Conservation (phyloP, 2,113 vertebrate genomes). For the Bostrychus sinensis region DNA sequence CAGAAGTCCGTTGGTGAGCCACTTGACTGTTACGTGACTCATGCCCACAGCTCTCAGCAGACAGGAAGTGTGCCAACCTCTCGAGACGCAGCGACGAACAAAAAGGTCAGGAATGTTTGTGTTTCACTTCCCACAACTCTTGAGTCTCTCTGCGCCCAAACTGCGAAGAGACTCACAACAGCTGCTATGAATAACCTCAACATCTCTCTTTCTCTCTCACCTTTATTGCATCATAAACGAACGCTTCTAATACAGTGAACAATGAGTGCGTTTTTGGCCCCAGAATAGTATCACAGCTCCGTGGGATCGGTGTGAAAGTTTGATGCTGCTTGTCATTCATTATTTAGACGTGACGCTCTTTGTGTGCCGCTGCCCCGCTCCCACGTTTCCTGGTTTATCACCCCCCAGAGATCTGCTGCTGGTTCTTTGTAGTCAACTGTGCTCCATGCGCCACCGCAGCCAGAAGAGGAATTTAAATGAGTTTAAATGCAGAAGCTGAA, state of each 20-base stretch:
- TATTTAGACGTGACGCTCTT: conserved; percentile 37
- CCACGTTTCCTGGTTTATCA: conserved; percentile 5
- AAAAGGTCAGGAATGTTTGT: conserved; percentile 57
- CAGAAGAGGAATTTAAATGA: no score
- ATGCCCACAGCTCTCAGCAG: conserved; percentile 19
- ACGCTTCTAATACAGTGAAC: conserved; percentile 15
- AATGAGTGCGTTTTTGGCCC: conserved; percentile 9
- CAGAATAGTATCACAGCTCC: conserved; percentile 17
- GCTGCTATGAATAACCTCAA: conserved; percentile 32
- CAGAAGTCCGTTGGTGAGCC: no score
- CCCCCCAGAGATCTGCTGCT: conserved; percentile 8
- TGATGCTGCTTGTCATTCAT: conserved; percentile 54
- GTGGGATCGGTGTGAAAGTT: conserved; percentile 53
- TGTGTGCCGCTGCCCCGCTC: conserved; percentile 11
- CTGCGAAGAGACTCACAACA: conserved; percentile 35
- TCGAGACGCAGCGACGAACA: conserved; percentile 30
- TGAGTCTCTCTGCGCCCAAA: conserved; percentile 27
- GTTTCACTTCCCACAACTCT: conserved; percentile 45
- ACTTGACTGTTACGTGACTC: conserved; percentile 9
- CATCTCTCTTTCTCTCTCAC: conserved; percentile 23
- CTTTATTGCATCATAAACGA: conserved; percentile 15
- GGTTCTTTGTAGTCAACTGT: background rate
- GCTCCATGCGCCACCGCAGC: no score
- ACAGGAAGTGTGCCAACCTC: conserved; percentile 19
- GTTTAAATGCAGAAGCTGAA: no score